These are phyloP conservation scores for Empidonax traillii DNA, from an alignment of 2,113 vertebrate species.

Conservation along the genomic window DNA sequence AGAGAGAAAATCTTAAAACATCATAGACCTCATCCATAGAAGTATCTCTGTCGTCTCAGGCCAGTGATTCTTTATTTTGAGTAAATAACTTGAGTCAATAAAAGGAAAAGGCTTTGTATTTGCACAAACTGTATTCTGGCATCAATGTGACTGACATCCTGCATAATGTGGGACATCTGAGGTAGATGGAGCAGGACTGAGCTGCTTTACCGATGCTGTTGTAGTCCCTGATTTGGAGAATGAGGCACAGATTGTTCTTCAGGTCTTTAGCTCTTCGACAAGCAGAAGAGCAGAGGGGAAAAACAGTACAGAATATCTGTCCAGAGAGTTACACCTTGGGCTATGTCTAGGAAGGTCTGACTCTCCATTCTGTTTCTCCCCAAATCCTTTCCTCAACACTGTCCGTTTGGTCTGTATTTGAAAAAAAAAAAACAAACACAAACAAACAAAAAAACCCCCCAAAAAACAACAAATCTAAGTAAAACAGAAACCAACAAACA, in stretches of 20 bases:
- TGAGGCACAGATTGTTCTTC: background rate
- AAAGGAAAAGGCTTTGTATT: background rate
- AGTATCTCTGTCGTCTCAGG: background rate
- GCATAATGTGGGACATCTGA: background rate
- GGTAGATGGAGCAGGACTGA: background rate
- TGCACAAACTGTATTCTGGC: background rate
- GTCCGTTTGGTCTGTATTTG: background rate
- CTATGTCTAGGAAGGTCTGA: background rate
- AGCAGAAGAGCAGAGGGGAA: background rate
- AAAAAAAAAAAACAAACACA: background rate
- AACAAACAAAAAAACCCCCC: background rate
- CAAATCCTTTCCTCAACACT: background rate
- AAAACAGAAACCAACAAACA: background rate
- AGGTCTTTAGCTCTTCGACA: background rate
- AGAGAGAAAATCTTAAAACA: background rate
- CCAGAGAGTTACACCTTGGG: background rate
- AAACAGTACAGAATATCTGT: background rate
- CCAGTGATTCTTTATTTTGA: background rate
- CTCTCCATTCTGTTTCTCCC: background rate
- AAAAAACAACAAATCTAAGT: background rate
- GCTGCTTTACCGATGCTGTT: background rate
- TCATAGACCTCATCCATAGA: background rate
- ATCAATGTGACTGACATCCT: background rate
- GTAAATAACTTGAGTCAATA: background rate
- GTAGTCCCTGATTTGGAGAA: background rate